Evolutionary conservation across 1,140 invertebrate species (phyloP).

Genomic region (Megalonaias nervosa): DNA sequence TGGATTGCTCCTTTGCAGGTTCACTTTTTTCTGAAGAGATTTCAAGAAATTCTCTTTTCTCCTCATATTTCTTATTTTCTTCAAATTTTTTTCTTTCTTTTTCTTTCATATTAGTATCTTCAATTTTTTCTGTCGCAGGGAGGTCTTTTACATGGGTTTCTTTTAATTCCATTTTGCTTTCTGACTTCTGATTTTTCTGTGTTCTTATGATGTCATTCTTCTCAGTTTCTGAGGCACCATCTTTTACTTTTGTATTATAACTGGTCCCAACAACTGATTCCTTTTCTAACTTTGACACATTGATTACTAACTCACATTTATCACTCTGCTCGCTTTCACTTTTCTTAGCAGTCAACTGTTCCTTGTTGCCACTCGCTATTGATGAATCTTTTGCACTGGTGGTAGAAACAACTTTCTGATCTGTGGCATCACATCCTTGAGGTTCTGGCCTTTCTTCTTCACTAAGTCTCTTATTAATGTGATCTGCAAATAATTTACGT

Average conservation of each 20-base stretch:
- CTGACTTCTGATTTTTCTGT: too few species aligned
- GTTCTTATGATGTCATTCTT: too few species aligned
- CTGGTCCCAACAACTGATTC: not conserved
- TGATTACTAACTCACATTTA: conserved; percentile 6
- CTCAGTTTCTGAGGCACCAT: too few species aligned
- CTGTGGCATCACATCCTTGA: conserved; percentile 25
- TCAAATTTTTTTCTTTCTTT: not conserved
- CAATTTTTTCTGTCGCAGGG: too few species aligned
- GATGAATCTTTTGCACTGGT: too few species aligned
- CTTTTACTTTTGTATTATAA: too few species aligned
- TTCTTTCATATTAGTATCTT: not conserved
- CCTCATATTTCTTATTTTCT: not conserved
- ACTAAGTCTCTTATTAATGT: conserved; percentile 33
- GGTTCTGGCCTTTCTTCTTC: conserved; percentile 40
- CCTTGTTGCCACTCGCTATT: too few species aligned
- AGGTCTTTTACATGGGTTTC: too few species aligned
- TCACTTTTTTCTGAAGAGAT: not conserved
- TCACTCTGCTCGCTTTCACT: conserved; percentile 9
- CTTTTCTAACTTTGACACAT: conserved; percentile 26
- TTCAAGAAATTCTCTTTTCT: not conserved
- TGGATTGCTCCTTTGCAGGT: not conserved
- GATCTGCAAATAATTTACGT: conserved; percentile 50
- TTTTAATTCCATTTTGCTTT: too few species aligned
- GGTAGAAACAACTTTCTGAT: conserved; percentile 13
- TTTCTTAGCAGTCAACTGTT: too few species aligned